Base-by-base conservation (phyloP, 2,797 vertebrate genomes). In the Distichodus sexfasciatus region DNA sequence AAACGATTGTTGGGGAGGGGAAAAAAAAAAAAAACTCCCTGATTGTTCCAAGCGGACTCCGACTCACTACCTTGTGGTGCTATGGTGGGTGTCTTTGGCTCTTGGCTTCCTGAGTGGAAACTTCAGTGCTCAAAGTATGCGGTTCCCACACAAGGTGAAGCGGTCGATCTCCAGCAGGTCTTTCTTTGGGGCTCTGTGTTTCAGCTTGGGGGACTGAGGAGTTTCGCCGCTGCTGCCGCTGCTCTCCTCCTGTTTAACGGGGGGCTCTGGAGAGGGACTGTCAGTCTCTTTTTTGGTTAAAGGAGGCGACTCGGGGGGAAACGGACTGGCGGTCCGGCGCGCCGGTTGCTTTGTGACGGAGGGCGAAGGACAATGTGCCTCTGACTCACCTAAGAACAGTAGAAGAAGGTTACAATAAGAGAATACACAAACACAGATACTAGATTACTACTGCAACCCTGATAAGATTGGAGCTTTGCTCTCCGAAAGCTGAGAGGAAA, bases 81-180 rank as follows among this genome's bases (percentile, higher is more conserved):
- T 36, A 7, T 29, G 3, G 19, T 10, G 23, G 47, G 43, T 40
- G 26, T 47, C 41, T 40, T 43, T 6, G 15, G 38, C 33, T 61
- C 47, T 62, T 19, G 8, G 67, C 12, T 58, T 84, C 85, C 84
- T 83, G 84, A 87, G 83, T 70, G 50, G 57, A 62, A 47, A 14
- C 65, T 51, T 21, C 8, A 11, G 35, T 60, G 72, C 36, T 76
- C 63, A 36, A 61, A 6, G 74, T 21, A 99, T 98, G 72, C 95
- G 93, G 90, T 97, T 98, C 61, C 97, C 97, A 46, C 96, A 98
- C 83, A 98, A 96, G 10, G 96, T 99, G 87, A 99, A 99, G 80
- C 96, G 94, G 89, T 99, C 97, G 75, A 99, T 94, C 80, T 98
- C 96, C 84, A 98, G 76, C 81, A 98, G 88, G 80, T 97, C 96